Conservation (phyloP, 2,113 vertebrate species). For the Syngnathus floridae region DNA sequence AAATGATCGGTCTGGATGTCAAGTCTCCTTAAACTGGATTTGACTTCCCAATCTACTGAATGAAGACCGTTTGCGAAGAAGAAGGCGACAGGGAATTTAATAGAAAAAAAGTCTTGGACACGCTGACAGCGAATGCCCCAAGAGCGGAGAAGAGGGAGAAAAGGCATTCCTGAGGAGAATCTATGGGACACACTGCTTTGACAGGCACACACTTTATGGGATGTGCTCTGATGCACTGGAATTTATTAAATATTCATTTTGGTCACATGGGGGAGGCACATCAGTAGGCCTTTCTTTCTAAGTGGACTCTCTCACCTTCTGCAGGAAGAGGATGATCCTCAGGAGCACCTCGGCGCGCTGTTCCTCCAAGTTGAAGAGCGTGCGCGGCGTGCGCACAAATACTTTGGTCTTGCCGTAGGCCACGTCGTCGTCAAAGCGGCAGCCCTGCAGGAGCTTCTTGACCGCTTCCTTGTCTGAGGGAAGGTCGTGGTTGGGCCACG, state of each 20-base stretch:
- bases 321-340: slow-evolving; percentile 91
- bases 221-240: slow-evolving; percentile 48
- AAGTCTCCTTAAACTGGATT: not conserved
- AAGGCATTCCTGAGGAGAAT: slow-evolving; percentile 24
- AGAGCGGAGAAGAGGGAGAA: not conserved
- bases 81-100: not conserved
- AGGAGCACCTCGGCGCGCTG: slow-evolving; percentile 85
- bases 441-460: slow-evolving; percentile 79
- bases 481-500: slow-evolving; percentile 94
- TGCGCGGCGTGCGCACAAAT: slow-evolving; percentile 90
- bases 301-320: slow-evolving; percentile 78
- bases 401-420: slow-evolving; percentile 95
- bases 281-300: not conserved
- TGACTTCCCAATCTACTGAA: not conserved
- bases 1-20: not conserved
- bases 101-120: slow-evolving; percentile 5
- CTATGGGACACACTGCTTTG: slow-evolving; percentile 25
- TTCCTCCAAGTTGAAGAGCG: slow-evolving; percentile 91
- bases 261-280: slow-evolving; percentile 19
- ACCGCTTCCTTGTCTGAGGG: slow-evolving; percentile 86
- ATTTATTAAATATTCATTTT: slow-evolving; percentile 68
- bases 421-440: slow-evolving; percentile 85
- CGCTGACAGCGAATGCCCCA: slow-evolving; percentile 7
- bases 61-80: not conserved
- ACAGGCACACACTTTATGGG: slow-evolving; percentile 37